Percentiles rank a stretch among this genome's conserved stretches.
These are phyloP conservation scores for Netelia fuscicornis DNA, from an alignment of 2,888 invertebrate genomes.

Conservation along the genomic window DNA sequence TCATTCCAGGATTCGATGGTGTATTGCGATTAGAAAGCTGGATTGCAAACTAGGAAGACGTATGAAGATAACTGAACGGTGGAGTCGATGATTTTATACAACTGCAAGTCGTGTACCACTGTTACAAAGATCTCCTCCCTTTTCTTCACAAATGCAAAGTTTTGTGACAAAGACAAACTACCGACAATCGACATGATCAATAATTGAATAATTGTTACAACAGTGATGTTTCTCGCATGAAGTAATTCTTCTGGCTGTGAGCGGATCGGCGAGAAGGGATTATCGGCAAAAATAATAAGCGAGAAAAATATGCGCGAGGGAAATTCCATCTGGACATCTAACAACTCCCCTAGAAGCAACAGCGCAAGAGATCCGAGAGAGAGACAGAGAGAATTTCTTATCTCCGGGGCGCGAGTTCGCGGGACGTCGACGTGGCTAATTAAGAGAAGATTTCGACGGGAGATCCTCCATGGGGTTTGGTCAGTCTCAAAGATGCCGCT, in stretches of 20 bases:
- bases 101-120: background rate
- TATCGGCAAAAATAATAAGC: constrained; percentile 53
- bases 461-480: constrained; percentile 67
- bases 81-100: background rate
- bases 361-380: background rate
- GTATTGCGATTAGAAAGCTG: background rate
- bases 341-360: constrained; percentile 24
- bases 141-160: background rate
- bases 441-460: constrained; percentile 69
- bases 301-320: constrained; percentile 15
- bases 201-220: constrained; percentile 2
- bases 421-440: constrained; percentile 69
- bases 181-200: constrained; percentile 15
- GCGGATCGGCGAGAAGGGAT: constrained; percentile 29
- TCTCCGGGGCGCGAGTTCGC: constrained; percentile 60
- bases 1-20: background rate
- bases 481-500: constrained; percentile 69
- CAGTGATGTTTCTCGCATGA: constrained; percentile 13
- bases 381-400: constrained; percentile 53
- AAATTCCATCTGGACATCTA: constrained; percentile 38
- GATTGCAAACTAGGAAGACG: background rate
- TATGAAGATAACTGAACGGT: background rate
- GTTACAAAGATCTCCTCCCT: background rate
- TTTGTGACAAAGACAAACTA: background rate
- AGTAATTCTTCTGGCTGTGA: background rate